A percentile compares a stretch with the other conserved stretches of the same genome.
Evolutionary conservation across 2,113 vertebrate genomes (phyloP).

Genomic region (Myrmecobius fasciatus): DNA sequence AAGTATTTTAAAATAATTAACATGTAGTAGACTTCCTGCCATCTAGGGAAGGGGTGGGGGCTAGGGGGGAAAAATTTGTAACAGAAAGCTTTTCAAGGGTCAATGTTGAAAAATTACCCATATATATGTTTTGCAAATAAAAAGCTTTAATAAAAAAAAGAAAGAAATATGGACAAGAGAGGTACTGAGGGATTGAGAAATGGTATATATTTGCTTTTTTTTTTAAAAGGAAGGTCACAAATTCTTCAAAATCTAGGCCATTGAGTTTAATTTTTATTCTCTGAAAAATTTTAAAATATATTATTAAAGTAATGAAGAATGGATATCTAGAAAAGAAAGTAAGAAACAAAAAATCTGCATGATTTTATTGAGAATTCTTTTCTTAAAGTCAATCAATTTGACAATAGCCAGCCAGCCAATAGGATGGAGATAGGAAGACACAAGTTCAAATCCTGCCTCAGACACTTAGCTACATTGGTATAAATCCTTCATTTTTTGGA

Average conservation of each 20-base stretch:
- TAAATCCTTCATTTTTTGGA: not conserved
- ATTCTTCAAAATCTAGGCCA: not conserved
- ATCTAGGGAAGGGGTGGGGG: too few relatives aligned
- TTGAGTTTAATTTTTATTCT: not conserved
- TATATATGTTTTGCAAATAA: too few relatives aligned
- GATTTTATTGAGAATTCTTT: not conserved
- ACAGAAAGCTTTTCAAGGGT: too few relatives aligned
- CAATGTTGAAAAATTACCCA: too few relatives aligned
- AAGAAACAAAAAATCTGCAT: not conserved
- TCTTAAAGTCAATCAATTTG: not conserved
- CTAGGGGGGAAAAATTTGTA: too few relatives aligned
- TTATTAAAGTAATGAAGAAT: not conserved
- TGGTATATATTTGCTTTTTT: not conserved
- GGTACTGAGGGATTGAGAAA: not conserved
- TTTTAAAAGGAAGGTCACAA: not conserved
- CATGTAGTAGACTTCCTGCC: too few relatives aligned
- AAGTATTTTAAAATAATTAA: too few relatives aligned
- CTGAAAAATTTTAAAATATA: not conserved
- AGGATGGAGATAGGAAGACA: not conserved
- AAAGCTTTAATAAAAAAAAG: too few relatives aligned
- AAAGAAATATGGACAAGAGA: not conserved
- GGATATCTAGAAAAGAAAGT: not conserved
- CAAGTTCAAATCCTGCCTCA: too few relatives aligned
- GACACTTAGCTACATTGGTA: not conserved
- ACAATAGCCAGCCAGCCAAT: not conserved